Evolutionary conservation across 2,113 vertebrate species (phyloP).

Genomic region (Pseudorectes ferrugineus): DNA sequence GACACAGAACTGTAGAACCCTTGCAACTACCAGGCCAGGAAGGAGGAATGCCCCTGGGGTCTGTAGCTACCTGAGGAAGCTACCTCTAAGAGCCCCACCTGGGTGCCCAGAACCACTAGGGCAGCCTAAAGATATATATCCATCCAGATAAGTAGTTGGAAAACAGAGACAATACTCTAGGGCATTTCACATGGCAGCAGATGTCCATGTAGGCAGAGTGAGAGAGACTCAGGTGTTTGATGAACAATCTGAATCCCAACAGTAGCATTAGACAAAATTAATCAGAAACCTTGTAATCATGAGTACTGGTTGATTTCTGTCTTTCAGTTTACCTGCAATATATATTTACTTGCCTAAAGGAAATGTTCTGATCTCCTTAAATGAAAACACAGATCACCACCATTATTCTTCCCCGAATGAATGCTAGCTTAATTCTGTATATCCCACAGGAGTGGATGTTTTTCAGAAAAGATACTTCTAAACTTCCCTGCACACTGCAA

Average conservation of each 20-base stretch:
- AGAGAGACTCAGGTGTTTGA: background rate
- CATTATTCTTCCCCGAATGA: background rate
- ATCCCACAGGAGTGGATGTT: background rate
- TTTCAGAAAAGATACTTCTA: background rate
- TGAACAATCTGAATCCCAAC: background rate
- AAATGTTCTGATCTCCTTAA: background rate
- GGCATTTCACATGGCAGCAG: background rate
- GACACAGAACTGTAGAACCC: background rate
- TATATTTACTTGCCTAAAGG: background rate
- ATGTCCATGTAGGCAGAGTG: background rate
- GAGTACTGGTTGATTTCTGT: background rate
- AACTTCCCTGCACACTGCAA: background rate
- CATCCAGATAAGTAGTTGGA: background rate
- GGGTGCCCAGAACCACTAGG: background rate
- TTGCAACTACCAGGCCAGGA: background rate
- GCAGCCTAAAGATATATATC: background rate
- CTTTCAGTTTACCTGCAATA: background rate
- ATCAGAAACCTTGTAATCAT: background rate
- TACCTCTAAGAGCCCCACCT: background rate
- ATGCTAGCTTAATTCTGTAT: background rate
- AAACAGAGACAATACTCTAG: background rate
- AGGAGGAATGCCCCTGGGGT: background rate
- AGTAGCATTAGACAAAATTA: background rate
- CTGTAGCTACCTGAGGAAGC: background rate
- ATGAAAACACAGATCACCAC: background rate